These are phyloP conservation scores for Notoglanidium macrostoma DNA, from an alignment of 2,797 vertebrate genomes.

Conservation along the genomic window DNA sequence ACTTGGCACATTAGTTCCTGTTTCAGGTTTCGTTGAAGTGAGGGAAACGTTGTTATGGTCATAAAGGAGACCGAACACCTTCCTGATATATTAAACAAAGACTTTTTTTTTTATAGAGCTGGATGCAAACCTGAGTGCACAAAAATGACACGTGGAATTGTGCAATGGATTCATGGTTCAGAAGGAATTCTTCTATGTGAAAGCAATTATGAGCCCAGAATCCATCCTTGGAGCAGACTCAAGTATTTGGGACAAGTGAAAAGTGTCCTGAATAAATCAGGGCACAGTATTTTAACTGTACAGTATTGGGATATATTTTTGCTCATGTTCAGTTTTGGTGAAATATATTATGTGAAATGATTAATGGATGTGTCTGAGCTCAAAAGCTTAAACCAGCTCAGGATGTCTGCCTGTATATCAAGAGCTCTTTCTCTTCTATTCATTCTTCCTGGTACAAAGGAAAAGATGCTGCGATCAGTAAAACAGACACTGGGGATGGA, in stretches of 20 bases:
- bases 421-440: neutral
- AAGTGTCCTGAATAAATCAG: constrained; percentile 3
- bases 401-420: neutral
- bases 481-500: constrained; percentile 12
- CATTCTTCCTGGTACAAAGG: neutral
- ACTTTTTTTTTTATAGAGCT: too few relatives aligned
- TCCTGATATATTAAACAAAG: neutral
- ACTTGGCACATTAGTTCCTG: neutral
- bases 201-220: neutral
- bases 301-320: neutral
- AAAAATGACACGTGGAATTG: neutral
- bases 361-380: neutral
- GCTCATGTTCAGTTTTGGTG: neutral
- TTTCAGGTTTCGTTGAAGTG: neutral
- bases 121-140: neutral
- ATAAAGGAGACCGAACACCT: neutral
- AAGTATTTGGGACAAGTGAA: constrained; percentile 1
- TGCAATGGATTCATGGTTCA: neutral
- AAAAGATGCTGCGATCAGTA: constrained; percentile 35
- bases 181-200: neutral
- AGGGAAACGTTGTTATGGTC: neutral
- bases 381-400: neutral
- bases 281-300: neutral
- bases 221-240: neutral
- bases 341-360: neutral